These are phyloP conservation scores for Phalanger gymnotis DNA, from an alignment of 2,797 vertebrate genomes.

Conservation along the genomic window DNA sequence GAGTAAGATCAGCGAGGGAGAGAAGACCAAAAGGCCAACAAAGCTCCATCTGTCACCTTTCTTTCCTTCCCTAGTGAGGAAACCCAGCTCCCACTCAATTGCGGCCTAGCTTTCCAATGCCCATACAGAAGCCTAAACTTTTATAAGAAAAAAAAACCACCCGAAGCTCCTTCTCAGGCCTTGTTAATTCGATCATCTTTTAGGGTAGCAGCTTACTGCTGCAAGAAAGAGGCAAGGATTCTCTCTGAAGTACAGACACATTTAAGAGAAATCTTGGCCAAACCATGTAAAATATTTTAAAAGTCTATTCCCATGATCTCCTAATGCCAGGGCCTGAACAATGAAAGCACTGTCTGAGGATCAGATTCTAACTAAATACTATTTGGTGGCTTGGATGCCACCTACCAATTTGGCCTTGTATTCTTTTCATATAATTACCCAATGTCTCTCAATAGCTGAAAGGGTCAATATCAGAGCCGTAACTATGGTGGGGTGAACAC, in stretches of 20 bases:
- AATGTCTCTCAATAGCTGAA: background rate
- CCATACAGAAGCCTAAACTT: background rate
- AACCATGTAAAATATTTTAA: background rate
- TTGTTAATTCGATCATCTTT: background rate
- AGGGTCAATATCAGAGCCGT: background rate
- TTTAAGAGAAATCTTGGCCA: background rate
- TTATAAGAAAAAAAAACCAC: background rate
- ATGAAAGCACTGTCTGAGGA: background rate
- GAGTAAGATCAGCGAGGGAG: background rate
- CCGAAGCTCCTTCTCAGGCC: background rate
- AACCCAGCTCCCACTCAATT: background rate
- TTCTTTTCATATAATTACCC: background rate
- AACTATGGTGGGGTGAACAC: background rate
- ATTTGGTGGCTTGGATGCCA: background rate
- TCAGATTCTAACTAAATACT: background rate
- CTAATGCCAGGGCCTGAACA: background rate
- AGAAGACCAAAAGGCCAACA: background rate
- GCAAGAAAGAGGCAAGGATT: background rate
- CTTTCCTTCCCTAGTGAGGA: background rate
- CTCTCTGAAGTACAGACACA: background rate
- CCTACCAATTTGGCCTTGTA: background rate
- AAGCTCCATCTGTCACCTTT: background rate
- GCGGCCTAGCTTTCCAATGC: background rate
- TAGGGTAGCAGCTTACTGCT: background rate
- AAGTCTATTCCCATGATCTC: background rate